phyloP scores from a whole-genome alignment of 2,888 invertebrate genomes.

The Limnephilus lunatus region DNA sequence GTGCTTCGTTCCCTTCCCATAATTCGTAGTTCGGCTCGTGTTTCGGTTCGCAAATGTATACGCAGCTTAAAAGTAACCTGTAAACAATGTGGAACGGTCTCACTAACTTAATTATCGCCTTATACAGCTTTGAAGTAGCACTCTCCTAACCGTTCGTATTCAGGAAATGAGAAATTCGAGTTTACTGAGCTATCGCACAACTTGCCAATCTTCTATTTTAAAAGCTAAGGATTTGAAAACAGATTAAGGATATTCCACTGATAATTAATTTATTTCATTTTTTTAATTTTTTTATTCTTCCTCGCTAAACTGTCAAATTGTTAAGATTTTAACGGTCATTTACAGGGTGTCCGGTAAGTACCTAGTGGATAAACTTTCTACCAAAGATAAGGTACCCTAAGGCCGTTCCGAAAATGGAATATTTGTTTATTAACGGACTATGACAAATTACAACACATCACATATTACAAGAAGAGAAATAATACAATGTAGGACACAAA shows the following conservation, averaged over 20 bases:
- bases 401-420: no score
- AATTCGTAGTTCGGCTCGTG: no score
- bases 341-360: not conserved
- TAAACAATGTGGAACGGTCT: not conserved
- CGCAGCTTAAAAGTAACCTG: not conserved
- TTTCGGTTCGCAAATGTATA: no score
- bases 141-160: not conserved
- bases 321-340: not conserved
- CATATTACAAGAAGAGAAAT: no score
- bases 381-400: no score
- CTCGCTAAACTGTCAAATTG: not conserved
- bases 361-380: no score
- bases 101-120: constrained; percentile 2
- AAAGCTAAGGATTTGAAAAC: not conserved
- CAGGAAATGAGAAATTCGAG: not conserved
- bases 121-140: not conserved
- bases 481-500: no score
- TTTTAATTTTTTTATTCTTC: not conserved
- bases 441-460: no score
- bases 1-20: no score
- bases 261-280: not conserved
- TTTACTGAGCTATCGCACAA: not conserved
- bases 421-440: no score
- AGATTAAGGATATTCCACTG: not conserved
- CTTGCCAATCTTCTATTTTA: not conserved